Evolutionary conservation across 2,113 vertebrate species (phyloP), one percentile per base, ranked within the genome.

Genomic region (Candoia aspera): DNA sequence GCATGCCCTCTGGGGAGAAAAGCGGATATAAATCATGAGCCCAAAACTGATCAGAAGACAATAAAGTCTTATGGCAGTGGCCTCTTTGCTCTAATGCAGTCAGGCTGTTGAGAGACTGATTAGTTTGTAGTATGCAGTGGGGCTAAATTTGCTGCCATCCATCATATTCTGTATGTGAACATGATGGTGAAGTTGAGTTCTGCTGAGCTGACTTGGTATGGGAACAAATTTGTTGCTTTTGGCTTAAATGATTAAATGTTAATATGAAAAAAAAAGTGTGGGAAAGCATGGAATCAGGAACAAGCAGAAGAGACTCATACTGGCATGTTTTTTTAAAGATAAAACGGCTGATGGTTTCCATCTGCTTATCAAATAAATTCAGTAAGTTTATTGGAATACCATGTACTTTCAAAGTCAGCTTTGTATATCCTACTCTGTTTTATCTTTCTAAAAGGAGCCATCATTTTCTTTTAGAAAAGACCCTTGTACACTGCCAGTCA

Each of bases 321-420:
- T 68, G 53, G 0, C 0, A 89, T 91, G 29, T 58, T 64, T 64
- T 49, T 86, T 19, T 1, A 73, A 53, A 37, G 91, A 96, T 94
- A 89, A 95, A 96, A 93, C 89, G 58, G 92, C 95, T 87, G 37
- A 42, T 29, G 86, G 90, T 68, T 92, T 90, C 93, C 73, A 89
- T 79, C 94, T 95, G 89, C 94, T 96, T 97, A 96, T 96, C 94
- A 96, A 93, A 96, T 96, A 96, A 95, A 90, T 95, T 2, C 42
- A 42, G 42, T 42, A 91, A 93, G 89, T 95, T 95, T 96, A 95
- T 89, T 95, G 85, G 94, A 95, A 91, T 95, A 94, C 86, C 87
- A 91, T 91, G 87, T 15, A 33, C 58, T 93, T 64, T 95, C 93
- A 93, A 95, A 93, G 49, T 84, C 95, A 93, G 57, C 85, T 94